Base-by-base conservation (phyloP, 2,797 vertebrate genomes). In the Pitangus sulphuratus region DNA sequence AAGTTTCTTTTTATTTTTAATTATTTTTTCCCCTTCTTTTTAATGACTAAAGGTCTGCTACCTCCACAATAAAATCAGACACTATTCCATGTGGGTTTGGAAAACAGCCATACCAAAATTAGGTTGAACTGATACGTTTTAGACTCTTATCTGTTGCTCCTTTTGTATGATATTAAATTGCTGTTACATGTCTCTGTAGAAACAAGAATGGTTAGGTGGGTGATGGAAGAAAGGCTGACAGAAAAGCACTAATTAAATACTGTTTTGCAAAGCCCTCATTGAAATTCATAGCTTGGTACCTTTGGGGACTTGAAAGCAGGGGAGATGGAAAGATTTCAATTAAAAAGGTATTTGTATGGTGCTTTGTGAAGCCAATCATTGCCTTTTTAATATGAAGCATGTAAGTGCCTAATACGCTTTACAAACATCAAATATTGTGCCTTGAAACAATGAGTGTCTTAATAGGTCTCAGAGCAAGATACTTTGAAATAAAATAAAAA, bases 251-350 rank as follows among this genome's bases (percentile, higher is more conserved):
- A 96, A 95, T 94, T 93, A 96, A 94, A 88, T 91, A 88, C 85
- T 94, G 70, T 93, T 93, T 91, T 98, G 97, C 96, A 98, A 98
- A 97, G 96, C 85, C 95, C 97, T 98, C 97, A 98, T 98, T 98
- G 98, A 98, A 98, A 98, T 99, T 98, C 98, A 98, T 98, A 98
- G 98, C 98, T 98, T 98, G 98, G 97, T 98, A 98, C 97, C 97
- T 98, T 98, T 98, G 97, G 97, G 96, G 95, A 94, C 58, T 95
- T 96, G 93, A 84, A 96, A 97, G 87, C 90, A 79, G 87, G 90
- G 76, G 89, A 96, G 94, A 96, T 95, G 93, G 97, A 98, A 97
- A 98, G 97, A 98, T 98, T 98, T 98, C 94, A 98, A 98, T 99
- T 98, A 98, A 98, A 98, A 98, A 97, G 96, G 97, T 98, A 98